phyloP scores from a whole-genome alignment of 2,797 vertebrate genomes.

The Picus viridis region DNA sequence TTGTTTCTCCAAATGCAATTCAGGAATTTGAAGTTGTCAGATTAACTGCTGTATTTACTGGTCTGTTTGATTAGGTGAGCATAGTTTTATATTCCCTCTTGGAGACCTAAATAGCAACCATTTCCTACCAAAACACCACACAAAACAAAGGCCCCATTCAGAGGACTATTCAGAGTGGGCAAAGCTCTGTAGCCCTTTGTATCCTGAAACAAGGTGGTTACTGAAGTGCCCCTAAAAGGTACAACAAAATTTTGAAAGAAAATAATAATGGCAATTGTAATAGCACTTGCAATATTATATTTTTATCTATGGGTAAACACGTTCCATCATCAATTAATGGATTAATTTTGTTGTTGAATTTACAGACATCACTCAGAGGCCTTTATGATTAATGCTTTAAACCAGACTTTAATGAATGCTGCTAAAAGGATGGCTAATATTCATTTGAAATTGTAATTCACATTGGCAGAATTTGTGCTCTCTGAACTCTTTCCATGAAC shows the following conservation, averaged over 20 bases:
- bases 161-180: slow-evolving; percentile 63
- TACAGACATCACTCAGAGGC: slow-evolving; percentile 18
- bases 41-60: slow-evolving; percentile 84
- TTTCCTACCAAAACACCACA: slow-evolving; percentile 90
- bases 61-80: slow-evolving; percentile 92
- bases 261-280: slow-evolving; percentile 8
- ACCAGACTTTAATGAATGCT: background rate
- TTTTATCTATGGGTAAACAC: slow-evolving; percentile 25
- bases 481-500: background rate
- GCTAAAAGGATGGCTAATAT: slow-evolving; percentile 21
- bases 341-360: slow-evolving; percentile 42
- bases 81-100: slow-evolving; percentile 91
- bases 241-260: slow-evolving; percentile 54
- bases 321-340: slow-evolving; percentile 30
- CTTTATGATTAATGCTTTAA: slow-evolving; percentile 11
- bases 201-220: slow-evolving; percentile 75
- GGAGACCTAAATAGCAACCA: slow-evolving; percentile 90
- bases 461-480: background rate
- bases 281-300: slow-evolving; percentile 47
- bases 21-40: slow-evolving; percentile 82
- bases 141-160: slow-evolving; percentile 93
- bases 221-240: slow-evolving; percentile 74
- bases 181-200: slow-evolving; percentile 79
- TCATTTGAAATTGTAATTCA: slow-evolving; percentile 31
- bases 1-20: slow-evolving; percentile 80